phyloP scores from a whole-genome alignment of 1,140 invertebrate genomes.

The Anthonomus grandis region DNA sequence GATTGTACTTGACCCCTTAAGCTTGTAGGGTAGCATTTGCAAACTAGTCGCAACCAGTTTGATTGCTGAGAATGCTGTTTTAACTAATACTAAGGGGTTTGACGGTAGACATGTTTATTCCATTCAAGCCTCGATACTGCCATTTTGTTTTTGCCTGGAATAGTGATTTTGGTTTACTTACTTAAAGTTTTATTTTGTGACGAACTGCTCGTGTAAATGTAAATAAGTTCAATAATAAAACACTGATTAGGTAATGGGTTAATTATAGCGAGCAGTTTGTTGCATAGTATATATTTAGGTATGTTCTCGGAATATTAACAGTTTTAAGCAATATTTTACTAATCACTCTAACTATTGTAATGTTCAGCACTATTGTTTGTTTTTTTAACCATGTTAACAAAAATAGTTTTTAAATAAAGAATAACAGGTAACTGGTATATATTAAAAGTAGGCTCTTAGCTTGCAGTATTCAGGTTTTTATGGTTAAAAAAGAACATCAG shows the following conservation, averaged over 20 bases:
- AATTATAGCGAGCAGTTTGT: too few species aligned
- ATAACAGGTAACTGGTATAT: background rate
- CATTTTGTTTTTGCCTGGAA: background rate
- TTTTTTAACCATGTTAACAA: background rate
- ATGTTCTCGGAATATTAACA: too few species aligned
- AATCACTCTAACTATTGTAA: too few species aligned
- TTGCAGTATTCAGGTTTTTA: conserved; percentile 4
- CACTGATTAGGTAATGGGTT: background rate
- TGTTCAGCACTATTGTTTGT: background rate
- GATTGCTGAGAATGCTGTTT: conserved; percentile 41
- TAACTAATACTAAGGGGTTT: conserved; percentile 26
- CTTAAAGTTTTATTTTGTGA: too few species aligned
- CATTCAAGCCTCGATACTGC: conserved; percentile 15
- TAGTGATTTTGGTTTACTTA: background rate
- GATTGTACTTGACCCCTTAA: conserved; percentile 28
- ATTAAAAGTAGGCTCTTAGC: background rate
- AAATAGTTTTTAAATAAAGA: background rate
- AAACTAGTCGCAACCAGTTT: conserved; percentile 35
- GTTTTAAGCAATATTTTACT: too few species aligned
- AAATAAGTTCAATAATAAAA: background rate
- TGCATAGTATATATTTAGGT: too few species aligned
- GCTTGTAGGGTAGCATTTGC: conserved; percentile 36
- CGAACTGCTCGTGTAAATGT: too few species aligned
- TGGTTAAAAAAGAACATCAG: conserved; percentile 7
- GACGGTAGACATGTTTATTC: conserved; percentile 9